A percentile compares a stretch with the other conserved stretches of the same genome.
phyloP scores from a whole-genome alignment of 1,140 invertebrate genomes.

The Frieseomelitta varia region DNA sequence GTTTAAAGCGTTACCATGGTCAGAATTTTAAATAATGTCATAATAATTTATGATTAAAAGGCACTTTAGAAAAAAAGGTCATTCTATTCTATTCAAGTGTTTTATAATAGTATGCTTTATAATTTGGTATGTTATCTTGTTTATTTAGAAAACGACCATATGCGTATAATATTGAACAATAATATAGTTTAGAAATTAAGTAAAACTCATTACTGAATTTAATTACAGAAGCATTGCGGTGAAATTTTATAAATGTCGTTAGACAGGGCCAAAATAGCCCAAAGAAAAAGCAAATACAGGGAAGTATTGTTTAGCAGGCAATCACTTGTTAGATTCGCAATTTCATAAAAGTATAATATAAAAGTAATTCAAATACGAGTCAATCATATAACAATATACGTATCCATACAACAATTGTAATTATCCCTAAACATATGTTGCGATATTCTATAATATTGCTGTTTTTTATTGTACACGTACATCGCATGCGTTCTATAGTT shows the following conservation, averaged over 20 bases:
- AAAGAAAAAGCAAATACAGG: constrained; percentile 15
- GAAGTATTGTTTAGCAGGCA: constrained; percentile 20
- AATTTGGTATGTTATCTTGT: constrained; percentile 9
- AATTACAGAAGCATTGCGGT: constrained; percentile 65
- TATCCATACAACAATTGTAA: constrained; percentile 17
- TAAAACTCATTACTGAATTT: constrained; percentile 64
- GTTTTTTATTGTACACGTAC: constrained; percentile 31
- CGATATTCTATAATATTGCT: constrained; percentile 21
- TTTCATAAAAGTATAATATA: constrained; percentile 16
- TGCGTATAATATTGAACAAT: constrained; percentile 43
- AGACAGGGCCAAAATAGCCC: constrained; percentile 4
- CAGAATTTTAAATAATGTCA: constrained; percentile 58
- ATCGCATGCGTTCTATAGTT: constrained; percentile 61
- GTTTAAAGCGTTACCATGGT: constrained; percentile 70
- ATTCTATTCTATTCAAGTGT: constrained; percentile 25
- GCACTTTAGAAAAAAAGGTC: constrained; percentile 28
- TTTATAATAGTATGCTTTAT: constrained; percentile 5
- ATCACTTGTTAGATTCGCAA: constrained; percentile 42
- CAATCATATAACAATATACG: neutral
- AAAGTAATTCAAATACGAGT: neutral
- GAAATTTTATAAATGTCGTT: constrained; percentile 34
- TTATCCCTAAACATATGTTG: constrained; percentile 28
- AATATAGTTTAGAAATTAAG: constrained; percentile 52
- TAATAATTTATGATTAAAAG: constrained; percentile 27
- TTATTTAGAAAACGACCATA: constrained; percentile 32